Conservation (phyloP, 2,113 vertebrate species). For the Brachirus orientalis region DNA sequence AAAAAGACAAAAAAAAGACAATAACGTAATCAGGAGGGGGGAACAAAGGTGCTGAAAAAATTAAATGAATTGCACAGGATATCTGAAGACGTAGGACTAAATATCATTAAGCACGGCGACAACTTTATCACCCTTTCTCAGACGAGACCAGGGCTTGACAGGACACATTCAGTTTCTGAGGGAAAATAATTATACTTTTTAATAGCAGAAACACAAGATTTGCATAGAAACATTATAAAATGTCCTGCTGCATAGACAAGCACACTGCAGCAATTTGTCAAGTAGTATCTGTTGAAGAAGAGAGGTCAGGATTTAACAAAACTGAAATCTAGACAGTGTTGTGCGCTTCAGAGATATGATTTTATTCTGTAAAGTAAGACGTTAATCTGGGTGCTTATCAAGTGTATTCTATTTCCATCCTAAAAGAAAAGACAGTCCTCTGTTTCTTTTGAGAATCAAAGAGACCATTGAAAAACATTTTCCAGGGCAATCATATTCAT, state of each 20-base stretch:
- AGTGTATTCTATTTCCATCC: not conserved
- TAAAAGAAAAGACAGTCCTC: not conserved
- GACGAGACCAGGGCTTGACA: conserved; percentile 10
- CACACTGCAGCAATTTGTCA: conserved; percentile 43
- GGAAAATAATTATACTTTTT: not conserved
- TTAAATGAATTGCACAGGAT: conserved; percentile 26
- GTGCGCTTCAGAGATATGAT: conserved; percentile 13
- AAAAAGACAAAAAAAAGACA: conserved; percentile 11
- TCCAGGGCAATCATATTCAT: conserved; percentile 9
- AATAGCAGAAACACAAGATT: conserved; percentile 53
- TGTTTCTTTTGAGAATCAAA: not conserved
- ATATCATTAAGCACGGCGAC: not conserved
- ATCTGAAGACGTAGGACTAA: conserved; percentile 26
- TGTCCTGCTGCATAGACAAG: conserved; percentile 48
- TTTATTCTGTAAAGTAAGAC: conserved; percentile 8
- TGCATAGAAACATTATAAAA: conserved; percentile 70
- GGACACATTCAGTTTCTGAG: conserved; percentile 16
- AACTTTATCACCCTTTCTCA: conserved; percentile 21
- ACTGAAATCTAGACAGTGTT: conserved; percentile 24
- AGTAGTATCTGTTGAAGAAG: conserved; percentile 25
- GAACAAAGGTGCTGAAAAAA: conserved; percentile 34
- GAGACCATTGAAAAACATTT: conserved; percentile 4
- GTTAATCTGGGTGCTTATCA: not conserved
- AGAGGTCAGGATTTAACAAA: conserved; percentile 9
- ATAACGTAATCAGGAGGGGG: not conserved